phyloP scores from a whole-genome alignment of 2,797 vertebrate genomes.

The Sebastes wilsoni region DNA sequence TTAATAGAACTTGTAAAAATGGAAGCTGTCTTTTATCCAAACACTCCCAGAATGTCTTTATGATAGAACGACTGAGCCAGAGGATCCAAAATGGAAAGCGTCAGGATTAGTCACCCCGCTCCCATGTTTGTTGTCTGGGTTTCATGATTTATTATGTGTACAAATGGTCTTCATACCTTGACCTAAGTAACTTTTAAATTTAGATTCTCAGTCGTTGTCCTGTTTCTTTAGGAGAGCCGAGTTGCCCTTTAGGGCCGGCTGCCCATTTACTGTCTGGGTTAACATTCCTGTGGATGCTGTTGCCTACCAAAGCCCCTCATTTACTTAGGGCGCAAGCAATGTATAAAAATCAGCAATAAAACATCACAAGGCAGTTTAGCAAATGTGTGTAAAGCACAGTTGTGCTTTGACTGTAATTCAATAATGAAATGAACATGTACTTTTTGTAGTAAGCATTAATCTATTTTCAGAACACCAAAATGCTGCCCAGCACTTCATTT shows the following conservation, averaged over 20 bases:
- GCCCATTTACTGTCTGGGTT: slow-evolving; percentile 32
- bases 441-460: slow-evolving; percentile 36
- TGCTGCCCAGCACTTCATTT: slow-evolving; percentile 35
- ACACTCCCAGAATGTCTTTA: slow-evolving; percentile 62
- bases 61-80: slow-evolving; percentile 55
- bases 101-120: slow-evolving; percentile 55
- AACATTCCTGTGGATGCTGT: slow-evolving; percentile 36
- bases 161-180: slow-evolving; percentile 32
- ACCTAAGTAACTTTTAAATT: slow-evolving; percentile 34
- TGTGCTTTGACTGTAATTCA: slow-evolving; percentile 21
- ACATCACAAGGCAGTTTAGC: slow-evolving; percentile 25
- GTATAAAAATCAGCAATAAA: slow-evolving; percentile 38
- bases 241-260: slow-evolving; percentile 18
- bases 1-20: slow-evolving; percentile 80
- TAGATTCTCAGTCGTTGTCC: slow-evolving; percentile 19
- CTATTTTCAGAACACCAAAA: slow-evolving; percentile 30
- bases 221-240: neutral
- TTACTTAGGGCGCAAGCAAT: slow-evolving; percentile 13
- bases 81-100: slow-evolving; percentile 56
- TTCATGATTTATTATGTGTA: slow-evolving; percentile 31
- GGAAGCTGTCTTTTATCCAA: slow-evolving; percentile 66
- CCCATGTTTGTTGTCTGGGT: slow-evolving; percentile 43
- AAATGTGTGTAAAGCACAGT: slow-evolving; percentile 31
- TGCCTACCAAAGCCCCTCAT: slow-evolving; percentile 22
- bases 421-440: slow-evolving; percentile 33